Conservation (phyloP, 2,113 vertebrate genomes). For the Perognathus longimembris region DNA sequence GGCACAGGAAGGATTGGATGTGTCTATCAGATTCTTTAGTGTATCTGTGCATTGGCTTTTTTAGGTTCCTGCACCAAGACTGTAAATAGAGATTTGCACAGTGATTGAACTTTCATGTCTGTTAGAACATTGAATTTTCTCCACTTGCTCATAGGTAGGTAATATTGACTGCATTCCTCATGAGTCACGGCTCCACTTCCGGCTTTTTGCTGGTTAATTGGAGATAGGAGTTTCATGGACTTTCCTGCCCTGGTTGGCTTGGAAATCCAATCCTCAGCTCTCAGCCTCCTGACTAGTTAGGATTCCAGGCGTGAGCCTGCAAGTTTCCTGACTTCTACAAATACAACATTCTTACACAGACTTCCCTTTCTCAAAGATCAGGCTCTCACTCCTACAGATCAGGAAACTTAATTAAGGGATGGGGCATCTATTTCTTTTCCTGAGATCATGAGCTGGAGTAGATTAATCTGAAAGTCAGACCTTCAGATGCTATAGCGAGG, state of each 20-base stretch:
- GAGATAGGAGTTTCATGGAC: too few species aligned
- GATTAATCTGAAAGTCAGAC: neutral
- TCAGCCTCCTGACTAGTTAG: too few species aligned
- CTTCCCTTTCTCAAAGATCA: neutral
- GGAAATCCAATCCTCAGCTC: too few species aligned
- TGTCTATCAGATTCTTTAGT: neutral
- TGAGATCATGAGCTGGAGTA: neutral
- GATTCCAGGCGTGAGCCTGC: too few species aligned
- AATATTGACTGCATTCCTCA: neutral
- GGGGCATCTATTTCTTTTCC: neutral
- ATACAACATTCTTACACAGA: neutral
- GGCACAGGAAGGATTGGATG: neutral
- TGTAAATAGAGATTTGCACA: neutral
- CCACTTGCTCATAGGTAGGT: too few species aligned
- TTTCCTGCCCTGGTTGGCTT: too few species aligned
- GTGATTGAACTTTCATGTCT: neutral
- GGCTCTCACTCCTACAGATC: neutral
- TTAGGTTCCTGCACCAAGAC: neutral
- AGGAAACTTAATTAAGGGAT: neutral
- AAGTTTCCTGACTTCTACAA: neutral
- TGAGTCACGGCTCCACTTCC: too few species aligned
- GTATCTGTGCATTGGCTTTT: neutral
- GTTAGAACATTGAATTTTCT: neutral
- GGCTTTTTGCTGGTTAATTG: too few species aligned
- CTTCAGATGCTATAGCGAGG: neutral